A percentile compares a stretch with the other conserved stretches of the same genome.
phyloP scores from a whole-genome alignment of 2,888 invertebrate species.

The Acrobasis repandana region DNA sequence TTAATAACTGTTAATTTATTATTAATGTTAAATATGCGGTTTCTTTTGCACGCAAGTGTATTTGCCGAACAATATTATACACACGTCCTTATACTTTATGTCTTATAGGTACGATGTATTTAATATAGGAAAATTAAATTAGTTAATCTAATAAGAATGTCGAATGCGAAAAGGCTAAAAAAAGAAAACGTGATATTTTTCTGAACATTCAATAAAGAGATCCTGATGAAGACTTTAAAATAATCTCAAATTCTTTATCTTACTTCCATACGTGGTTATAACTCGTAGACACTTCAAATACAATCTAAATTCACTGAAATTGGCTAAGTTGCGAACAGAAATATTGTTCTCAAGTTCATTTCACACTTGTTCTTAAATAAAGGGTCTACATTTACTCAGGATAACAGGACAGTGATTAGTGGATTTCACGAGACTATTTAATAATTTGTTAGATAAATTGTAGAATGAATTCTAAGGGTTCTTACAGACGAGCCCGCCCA shows the following conservation, averaged over 20 bases:
- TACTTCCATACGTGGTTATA: background rate
- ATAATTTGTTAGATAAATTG: too few species aligned
- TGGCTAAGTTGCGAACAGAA: background rate
- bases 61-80: constrained; percentile 8
- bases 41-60: constrained; percentile 7
- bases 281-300: too few species aligned
- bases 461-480: too few species aligned
- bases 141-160: background rate
- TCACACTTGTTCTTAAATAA: background rate
- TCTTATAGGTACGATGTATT: background rate
- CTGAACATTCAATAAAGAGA: background rate
- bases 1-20: constrained; percentile 4
- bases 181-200: background rate
- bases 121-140: background rate
- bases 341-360: background rate
- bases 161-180: background rate
- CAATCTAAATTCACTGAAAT: background rate
- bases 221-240: background rate
- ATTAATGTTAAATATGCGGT: background rate
- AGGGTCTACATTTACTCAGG: background rate
- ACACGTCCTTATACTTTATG: background rate
- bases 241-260: background rate
- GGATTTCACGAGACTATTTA: too few species aligned
- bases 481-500: too few species aligned
- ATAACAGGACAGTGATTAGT: background rate